Percentiles rank a stretch among this genome's conserved stretches.
Evolutionary conservation across 2,888 invertebrate genomes (phyloP).

Genomic region (Heliconius cydno): DNA sequence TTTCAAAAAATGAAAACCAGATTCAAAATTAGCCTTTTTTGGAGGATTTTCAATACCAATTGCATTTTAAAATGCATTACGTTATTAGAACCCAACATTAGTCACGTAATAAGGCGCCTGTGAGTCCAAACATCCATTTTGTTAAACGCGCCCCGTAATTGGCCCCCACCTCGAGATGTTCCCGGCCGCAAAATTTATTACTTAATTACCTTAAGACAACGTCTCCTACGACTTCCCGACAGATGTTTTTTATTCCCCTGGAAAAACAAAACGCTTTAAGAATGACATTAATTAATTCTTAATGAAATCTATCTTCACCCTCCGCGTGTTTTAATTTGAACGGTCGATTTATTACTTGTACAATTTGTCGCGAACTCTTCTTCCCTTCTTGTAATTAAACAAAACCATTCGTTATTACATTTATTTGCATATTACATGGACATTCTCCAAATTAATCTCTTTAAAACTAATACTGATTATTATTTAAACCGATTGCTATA

Average conservation of each 20-base stretch:
- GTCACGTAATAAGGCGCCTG: conserved; percentile 54
- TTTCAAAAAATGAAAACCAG: not conserved
- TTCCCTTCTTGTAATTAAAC: conserved; percentile 52
- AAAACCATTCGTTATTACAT: conserved; percentile 69
- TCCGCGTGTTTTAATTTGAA: conserved; percentile 80
- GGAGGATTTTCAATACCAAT: not conserved
- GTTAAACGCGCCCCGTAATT: conserved; percentile 77
- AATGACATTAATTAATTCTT: conserved; percentile 84
- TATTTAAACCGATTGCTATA: conserved; percentile 15
- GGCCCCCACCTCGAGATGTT: conserved; percentile 79
- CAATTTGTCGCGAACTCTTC: conserved; percentile 76
- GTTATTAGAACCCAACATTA: conserved; percentile 27
- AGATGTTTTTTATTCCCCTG: conserved; percentile 82
- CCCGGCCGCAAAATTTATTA: conserved; percentile 82
- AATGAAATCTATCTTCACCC: conserved; percentile 84
- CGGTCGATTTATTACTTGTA: conserved; percentile 80
- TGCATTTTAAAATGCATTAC: conserved; percentile 9
- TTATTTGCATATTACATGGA: conserved; percentile 74
- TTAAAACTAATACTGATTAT: conserved; percentile 25
- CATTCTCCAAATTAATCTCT: conserved; percentile 49
- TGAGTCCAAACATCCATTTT: conserved; percentile 75
- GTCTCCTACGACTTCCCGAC: conserved; percentile 72
- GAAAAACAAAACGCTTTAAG: conserved; percentile 83
- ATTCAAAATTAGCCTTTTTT: not conserved
- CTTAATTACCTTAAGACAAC: conserved; percentile 84